phyloP scores from a whole-genome alignment of 2,797 vertebrate species.

The Adelosebastes latens region DNA sequence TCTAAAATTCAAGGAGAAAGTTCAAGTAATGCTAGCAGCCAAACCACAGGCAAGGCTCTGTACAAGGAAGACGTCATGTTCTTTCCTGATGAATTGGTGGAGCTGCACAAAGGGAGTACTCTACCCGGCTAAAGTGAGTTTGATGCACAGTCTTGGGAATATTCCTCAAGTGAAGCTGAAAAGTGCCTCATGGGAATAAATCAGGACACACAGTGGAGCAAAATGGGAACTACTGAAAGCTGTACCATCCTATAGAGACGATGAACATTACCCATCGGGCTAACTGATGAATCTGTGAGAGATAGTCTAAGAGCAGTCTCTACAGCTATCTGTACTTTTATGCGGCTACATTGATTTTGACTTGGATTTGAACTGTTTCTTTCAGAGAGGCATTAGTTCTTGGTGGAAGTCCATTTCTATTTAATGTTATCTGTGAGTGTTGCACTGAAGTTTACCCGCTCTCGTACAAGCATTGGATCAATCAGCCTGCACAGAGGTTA shows the following conservation, averaged over 20 bases:
- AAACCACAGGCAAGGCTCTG: background rate
- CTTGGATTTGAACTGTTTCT: background rate
- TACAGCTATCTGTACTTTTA: background rate
- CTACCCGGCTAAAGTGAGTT: background rate
- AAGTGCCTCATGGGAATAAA: background rate
- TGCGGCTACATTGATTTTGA: background rate
- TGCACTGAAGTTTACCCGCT: background rate
- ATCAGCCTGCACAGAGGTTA: background rate
- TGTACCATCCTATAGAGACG: background rate
- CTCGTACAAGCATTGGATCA: background rate
- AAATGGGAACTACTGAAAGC: background rate
- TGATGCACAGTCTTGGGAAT: constrained; percentile 8
- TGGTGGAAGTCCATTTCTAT: background rate
- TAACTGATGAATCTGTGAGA: background rate
- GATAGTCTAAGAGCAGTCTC: background rate
- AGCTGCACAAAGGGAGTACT: background rate
- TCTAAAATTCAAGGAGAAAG: background rate
- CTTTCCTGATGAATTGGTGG: constrained; percentile 4
- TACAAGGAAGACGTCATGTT: background rate
- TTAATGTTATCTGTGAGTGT: background rate
- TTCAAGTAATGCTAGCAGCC: background rate
- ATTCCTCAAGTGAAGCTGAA: constrained; percentile 7
- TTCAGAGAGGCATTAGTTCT: background rate
- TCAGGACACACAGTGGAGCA: background rate
- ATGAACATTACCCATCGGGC: background rate